phyloP scores from a whole-genome alignment of 2,797 vertebrate species.

The Mormyrus hasselquistii region DNA sequence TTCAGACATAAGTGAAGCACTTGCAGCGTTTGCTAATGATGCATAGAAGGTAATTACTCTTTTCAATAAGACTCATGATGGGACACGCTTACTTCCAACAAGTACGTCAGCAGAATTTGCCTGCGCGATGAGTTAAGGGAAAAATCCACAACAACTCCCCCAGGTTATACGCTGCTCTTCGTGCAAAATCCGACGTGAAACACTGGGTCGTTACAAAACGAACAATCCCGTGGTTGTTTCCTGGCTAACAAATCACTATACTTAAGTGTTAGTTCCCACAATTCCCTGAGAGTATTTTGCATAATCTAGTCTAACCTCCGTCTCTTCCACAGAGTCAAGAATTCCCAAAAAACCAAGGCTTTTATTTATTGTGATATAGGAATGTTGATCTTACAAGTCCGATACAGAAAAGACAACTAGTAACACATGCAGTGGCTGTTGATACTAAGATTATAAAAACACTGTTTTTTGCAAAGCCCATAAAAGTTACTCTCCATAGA shows the following conservation, averaged over 20 bases:
- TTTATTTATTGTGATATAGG: neutral
- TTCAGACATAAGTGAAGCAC: neutral
- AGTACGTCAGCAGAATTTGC: neutral
- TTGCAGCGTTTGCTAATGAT: neutral
- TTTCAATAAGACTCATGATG: neutral
- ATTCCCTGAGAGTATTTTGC: neutral
- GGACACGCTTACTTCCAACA: neutral
- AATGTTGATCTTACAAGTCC: neutral
- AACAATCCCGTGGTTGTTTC: neutral
- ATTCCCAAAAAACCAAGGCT: neutral
- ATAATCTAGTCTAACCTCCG: neutral
- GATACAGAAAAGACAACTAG: neutral
- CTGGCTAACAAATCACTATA: neutral
- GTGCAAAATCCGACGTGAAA: neutral
- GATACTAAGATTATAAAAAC: neutral
- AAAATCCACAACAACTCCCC: neutral
- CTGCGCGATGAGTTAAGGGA: neutral
- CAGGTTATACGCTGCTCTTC: neutral
- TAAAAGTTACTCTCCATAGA: neutral
- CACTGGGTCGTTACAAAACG: neutral
- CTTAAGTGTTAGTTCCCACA: neutral
- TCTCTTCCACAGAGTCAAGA: neutral
- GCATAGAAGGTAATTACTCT: conserved; percentile 3
- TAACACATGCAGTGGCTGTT: conserved; percentile 1
- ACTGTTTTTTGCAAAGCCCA: neutral